phyloP scores from a whole-genome alignment of 2,797 vertebrate genomes.

The Lepus oiostolus region DNA sequence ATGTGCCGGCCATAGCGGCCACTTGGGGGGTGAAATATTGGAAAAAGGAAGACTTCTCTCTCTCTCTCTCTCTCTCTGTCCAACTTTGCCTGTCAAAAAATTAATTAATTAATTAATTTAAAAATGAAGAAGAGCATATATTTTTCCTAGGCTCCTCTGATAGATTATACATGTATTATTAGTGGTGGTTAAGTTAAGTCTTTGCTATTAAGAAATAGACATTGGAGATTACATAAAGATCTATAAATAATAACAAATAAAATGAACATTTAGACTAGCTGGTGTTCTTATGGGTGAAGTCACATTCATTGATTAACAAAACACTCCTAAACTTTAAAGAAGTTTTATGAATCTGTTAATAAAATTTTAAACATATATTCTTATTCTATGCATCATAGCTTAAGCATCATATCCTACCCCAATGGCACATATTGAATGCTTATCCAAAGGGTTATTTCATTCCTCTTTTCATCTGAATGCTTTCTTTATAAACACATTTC shows the following conservation, averaged over 20 bases:
- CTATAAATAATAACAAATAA: background rate
- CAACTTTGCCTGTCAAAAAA: too few species aligned
- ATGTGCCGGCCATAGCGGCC: too few species aligned
- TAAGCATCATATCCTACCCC: accelerated
- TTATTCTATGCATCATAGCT: background rate
- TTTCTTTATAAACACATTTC: background rate
- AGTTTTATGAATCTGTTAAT: background rate
- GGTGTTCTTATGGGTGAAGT: background rate
- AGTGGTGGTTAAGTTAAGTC: background rate
- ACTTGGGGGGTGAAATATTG: too few species aligned
- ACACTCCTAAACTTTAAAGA: background rate
- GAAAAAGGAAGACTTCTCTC: too few species aligned
- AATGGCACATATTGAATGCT: background rate
- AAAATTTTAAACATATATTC: background rate
- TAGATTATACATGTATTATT: background rate
- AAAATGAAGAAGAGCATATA: too few species aligned
- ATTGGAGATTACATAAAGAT: background rate
- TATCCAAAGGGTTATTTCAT: background rate
- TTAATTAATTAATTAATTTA: too few species aligned
- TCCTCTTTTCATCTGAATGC: background rate
- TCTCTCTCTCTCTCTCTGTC: too few species aligned
- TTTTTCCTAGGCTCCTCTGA: background rate
- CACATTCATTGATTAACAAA: background rate
- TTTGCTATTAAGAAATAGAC: background rate
- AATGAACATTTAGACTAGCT: background rate